Percentiles rank a stretch among this genome's conserved stretches.
phyloP scores from a whole-genome alignment of 2,113 vertebrate genomes.

The Brachypteracias leptosomus region DNA sequence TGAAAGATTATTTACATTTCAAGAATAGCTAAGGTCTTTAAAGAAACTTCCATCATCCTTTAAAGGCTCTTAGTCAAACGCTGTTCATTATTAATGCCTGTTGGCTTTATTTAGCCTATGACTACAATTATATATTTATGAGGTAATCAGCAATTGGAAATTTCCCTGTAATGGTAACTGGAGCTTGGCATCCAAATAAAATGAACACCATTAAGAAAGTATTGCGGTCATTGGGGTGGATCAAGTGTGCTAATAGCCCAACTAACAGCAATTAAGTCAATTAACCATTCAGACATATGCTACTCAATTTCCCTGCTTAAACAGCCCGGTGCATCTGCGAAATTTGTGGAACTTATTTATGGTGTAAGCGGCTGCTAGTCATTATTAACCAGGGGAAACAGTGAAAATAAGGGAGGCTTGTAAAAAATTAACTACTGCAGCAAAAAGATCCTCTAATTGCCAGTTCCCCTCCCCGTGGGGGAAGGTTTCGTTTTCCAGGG shows the following conservation, averaged over 20 bases:
- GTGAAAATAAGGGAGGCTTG: constrained; percentile 41
- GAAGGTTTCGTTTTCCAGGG: background rate
- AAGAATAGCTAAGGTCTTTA: constrained; percentile 64
- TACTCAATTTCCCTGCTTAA: constrained; percentile 76
- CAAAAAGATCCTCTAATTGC: constrained; percentile 39
- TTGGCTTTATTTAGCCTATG: constrained; percentile 75
- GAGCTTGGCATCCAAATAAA: constrained; percentile 79
- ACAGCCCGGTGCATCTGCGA: constrained; percentile 72
- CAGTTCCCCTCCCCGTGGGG: background rate
- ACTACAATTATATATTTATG: constrained; percentile 85
- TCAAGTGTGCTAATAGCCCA: constrained; percentile 83
- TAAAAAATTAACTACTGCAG: constrained; percentile 49
- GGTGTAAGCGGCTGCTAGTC: constrained; percentile 37
- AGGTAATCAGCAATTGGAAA: constrained; percentile 84
- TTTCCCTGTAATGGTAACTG: constrained; percentile 86
- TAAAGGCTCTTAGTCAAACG: constrained; percentile 55
- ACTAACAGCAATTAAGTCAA: constrained; percentile 85
- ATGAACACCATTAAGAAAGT: constrained; percentile 75
- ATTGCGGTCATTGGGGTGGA: constrained; percentile 81
- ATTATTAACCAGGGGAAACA: constrained; percentile 53
- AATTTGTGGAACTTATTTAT: constrained; percentile 67
- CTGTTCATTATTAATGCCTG: constrained; percentile 78
- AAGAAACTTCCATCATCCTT: constrained; percentile 53
- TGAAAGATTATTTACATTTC: constrained; percentile 72
- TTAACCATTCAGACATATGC: constrained; percentile 84